Conservation (phyloP, 2,797 vertebrate species). For the Hydrolagus colliei region DNA sequence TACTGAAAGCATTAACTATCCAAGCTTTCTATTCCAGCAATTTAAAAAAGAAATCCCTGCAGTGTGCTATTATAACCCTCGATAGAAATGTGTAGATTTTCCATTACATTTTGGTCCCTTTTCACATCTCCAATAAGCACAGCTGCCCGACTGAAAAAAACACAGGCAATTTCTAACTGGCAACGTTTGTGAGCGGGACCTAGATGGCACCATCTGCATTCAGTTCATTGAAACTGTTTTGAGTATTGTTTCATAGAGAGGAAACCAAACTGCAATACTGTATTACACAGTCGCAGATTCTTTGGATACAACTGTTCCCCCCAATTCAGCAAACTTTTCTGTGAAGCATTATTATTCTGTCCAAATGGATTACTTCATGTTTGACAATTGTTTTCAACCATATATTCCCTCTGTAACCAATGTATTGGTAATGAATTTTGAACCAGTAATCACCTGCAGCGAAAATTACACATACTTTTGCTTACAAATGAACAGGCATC, state of each 20-base stretch:
- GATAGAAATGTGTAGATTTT: neutral
- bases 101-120: neutral
- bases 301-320: neutral
- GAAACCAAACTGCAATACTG: neutral
- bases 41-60: neutral
- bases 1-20: neutral
- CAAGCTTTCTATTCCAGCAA: neutral
- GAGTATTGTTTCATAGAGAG: neutral
- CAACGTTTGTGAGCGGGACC: neutral
- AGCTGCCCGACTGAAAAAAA: conserved; percentile 1
- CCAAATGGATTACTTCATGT: neutral
- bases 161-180: conserved; percentile 6
- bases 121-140: neutral
- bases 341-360: neutral
- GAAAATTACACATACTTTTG: too few relatives aligned
- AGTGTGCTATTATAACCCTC: too few relatives aligned
- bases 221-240: neutral
- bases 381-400: neutral
- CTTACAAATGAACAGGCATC: too few relatives aligned
- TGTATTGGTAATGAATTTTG: too few relatives aligned
- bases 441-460: too few relatives aligned
- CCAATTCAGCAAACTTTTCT: neutral
- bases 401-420: too few relatives aligned
- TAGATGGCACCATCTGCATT: conserved; percentile 18
- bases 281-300: neutral